Percentiles rank a stretch among this genome's conserved stretches.
Evolutionary conservation across 1,140 invertebrate genomes (phyloP).

Genomic region (Scaptomyza pallida): DNA sequence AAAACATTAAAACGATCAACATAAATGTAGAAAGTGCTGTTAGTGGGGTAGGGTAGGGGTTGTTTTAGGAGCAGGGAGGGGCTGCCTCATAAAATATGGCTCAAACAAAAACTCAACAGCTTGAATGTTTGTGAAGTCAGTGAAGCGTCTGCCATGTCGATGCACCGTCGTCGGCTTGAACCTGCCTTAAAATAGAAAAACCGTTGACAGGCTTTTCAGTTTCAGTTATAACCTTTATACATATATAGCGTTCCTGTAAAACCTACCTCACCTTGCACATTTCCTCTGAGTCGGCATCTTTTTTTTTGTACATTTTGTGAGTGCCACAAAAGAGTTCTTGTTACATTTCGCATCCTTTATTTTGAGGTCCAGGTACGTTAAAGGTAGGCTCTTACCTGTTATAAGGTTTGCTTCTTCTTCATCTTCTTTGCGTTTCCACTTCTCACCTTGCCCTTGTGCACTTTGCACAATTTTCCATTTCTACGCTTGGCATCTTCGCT

Average conservation of each 20-base stretch:
- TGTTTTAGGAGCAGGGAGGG: neutral
- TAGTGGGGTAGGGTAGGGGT: neutral
- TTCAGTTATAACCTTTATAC: neutral
- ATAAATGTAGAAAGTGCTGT: conserved; percentile 8
- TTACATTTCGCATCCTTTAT: conserved; percentile 47
- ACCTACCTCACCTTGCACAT: conserved; percentile 8
- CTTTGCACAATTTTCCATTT: conserved; percentile 75
- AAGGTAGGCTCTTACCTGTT: conserved; percentile 26
- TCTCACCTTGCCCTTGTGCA: conserved; percentile 54
- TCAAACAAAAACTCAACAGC: conserved; percentile 33
- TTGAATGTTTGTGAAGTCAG: conserved; percentile 26
- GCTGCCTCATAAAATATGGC: conserved; percentile 30
- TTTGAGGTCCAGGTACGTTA: conserved; percentile 11
- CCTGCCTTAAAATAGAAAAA: conserved; percentile 23
- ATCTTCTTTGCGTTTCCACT: neutral
- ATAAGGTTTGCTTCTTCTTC: conserved; percentile 26
- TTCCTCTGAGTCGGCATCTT: conserved; percentile 52
- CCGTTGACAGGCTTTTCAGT: conserved; percentile 1
- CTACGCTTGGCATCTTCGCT: conserved; percentile 6
- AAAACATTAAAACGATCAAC: conserved; percentile 41
- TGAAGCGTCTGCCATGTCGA: conserved; percentile 27
- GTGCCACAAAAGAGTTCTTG: conserved; percentile 31
- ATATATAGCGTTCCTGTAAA: neutral
- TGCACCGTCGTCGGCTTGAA: conserved; percentile 6
- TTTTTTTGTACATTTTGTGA: conserved; percentile 11